Base-by-base conservation (phyloP, 2,797 vertebrate genomes). In the Pangasius larnaudii region DNA sequence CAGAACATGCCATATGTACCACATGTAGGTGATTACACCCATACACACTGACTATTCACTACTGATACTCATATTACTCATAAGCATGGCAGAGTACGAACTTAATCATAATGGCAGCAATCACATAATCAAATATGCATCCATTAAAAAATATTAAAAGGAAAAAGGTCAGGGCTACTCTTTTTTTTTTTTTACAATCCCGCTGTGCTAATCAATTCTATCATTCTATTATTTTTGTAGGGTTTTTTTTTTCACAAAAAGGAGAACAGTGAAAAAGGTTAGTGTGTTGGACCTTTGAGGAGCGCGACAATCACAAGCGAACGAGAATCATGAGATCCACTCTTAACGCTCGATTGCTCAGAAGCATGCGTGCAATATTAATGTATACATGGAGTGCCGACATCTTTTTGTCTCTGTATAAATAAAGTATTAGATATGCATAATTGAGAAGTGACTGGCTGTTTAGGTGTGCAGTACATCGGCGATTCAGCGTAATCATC, bases 1-100 rank as follows among this genome's bases (percentile, higher is more conserved):
- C 71, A 82, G 80, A 82, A 82, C 58, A 46, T 82, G 80, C 80
- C 61, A 67, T 67, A 83, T 83, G 81, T 67, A 65, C 81, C 27
- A 65, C 81, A 83, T 83, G 81, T 65, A 65, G 42, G 59, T 30
- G 80, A 83, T 83, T 83, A 83, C 59, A 65, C 39, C 24, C 27
- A 10, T 83, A 10, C 59, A 30, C 36, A 46, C 79, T 82, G 80
- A 63, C 5, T 80, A 9, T 11, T 80, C 53, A 24, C 19, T 59
- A 59, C 56, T 30, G 27, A 10, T 65, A 65, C 39, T 46, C 58
- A 11, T 63, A 46, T 65, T 65, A 65, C 59, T 46, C 39, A 63
- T 65, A 61, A n/a, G 2, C 22, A 1, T 39, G 33, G 22, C 24
- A 81, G 42, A 39, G 6, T 11, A 58, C 10, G 6, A 51, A 56